phyloP scores from a whole-genome alignment of 2,113 vertebrate genomes.

The Edolisoma coerulescens region DNA sequence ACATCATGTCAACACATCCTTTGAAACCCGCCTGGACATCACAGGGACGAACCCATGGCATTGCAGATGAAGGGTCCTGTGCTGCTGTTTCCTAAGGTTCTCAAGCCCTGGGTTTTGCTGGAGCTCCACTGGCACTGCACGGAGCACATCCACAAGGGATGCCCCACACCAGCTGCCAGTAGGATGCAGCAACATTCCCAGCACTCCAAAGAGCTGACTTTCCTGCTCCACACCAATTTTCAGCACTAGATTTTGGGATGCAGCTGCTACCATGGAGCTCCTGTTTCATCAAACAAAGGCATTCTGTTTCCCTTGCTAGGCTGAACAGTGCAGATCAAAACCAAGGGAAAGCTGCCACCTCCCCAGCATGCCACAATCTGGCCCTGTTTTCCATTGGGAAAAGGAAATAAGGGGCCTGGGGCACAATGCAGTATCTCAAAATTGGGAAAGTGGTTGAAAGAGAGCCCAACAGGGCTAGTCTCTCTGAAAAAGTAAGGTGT shows the following conservation, averaged over 20 bases:
- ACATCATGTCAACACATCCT: background rate
- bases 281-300: background rate
- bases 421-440: accelerated
- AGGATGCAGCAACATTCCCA: background rate
- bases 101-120: background rate
- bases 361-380: background rate
- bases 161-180: background rate
- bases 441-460: background rate
- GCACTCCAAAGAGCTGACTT: background rate
- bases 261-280: background rate
- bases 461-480: background rate
- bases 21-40: background rate
- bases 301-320: background rate
- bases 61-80: accelerated
- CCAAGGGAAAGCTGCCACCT: background rate
- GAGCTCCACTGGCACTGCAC: background rate
- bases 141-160: accelerated
- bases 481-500: background rate
- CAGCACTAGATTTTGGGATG: background rate
- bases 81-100: background rate
- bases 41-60: background rate
- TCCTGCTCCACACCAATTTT: background rate
- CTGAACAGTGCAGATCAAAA: background rate
- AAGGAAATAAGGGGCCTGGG: background rate
- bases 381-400: background rate